Base-by-base conservation (phyloP, 92 coral and sea anemone genomes). In the Virgularia gustaviana region DNA sequence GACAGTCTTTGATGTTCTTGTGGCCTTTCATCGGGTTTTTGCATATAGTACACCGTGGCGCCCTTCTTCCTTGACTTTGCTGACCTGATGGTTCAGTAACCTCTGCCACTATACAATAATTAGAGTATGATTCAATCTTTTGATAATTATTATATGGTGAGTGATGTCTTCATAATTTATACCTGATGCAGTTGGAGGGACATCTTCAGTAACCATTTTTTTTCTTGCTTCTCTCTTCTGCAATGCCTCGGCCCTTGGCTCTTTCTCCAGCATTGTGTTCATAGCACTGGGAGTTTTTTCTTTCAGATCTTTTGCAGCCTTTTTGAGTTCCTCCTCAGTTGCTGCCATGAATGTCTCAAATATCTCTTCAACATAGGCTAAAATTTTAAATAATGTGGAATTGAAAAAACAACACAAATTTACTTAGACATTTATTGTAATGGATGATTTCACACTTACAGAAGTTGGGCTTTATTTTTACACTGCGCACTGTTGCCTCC, bases 401-500 rank as follows among this genome's bases (percentile, higher is more conserved):
- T 47, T 47, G 15, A 47, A 47, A 47, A 15, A 47, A 7, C 8
- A 7, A 7, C 45, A 39, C 15, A 39, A 39, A 7, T 39, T 8
- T 39, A 39, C 45, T 7, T 47, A 25, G 15, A 15, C 22, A 47
- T 47, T 15, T 47, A 47, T 47, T 15, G 20, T 47, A 47, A 15
- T 47, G 55, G 22, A 47, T n/a, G n/a, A n/a, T n/a, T n/a, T n/a
- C n/a, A n/a, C n/a, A 47, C 55, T 25, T 47, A 47, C 55, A 15
- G 55, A 47, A 15, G 22, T 47, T 25, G 20, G 15, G 55, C 55
- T 47, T 47, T 47, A 47, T 47, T 47, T 47, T 47, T 25, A 47
- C n/a, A n/a, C n/a, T n/a, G n/a, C 55, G 55, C 22, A 47, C 55
- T 47, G 83, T 79, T 24, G 85, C 85, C 72, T 80, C 79, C 24